Base-by-base conservation (phyloP, 2,113 vertebrate species). In the Lethenteron reissneri region DNA sequence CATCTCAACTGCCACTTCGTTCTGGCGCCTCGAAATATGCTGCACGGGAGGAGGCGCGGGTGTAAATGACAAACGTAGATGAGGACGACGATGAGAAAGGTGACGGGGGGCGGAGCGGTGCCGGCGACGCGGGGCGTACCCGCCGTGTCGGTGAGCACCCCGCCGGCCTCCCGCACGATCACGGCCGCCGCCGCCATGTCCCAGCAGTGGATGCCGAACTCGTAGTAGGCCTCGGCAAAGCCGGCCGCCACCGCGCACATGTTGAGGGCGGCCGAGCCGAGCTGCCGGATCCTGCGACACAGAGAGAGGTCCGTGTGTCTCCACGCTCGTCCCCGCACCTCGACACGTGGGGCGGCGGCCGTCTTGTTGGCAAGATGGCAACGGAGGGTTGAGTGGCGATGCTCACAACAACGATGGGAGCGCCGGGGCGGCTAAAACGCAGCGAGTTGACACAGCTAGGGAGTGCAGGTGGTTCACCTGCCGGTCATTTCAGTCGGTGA, bases 191-290 rank as follows among this genome's bases (percentile, higher is more conserved):
- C 86, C 2, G 87, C 87, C 77, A 90, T 73, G 77, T 90, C 87
- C 87, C 87, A 90, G 80, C 87, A 90, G 77, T 90, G 87, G 57
- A 90, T 77, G 21, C 87, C 87, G 69, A 85, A 90, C 78, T 90
- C 87, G 78, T 89, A 90, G 71, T 86, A 90, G 60, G 84, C 87
- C 1, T 90, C 86, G 0, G 86, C 87, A 0, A 85, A 82, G 0
- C 87, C 87, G 0, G 84, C 78, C 0, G 87, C 87, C 75, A 90
- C 25, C 56, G 80, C 83, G 78, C 87, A 89, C 71, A 90, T 80
- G 0, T 87, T 84, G 76, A 90, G 75, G 12, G 87, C 88, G 0
- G 87, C 82, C 77, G 86, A 88, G 73, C 87, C 87, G 1, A 89
- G 86, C 72, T 89, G 85, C 60, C 87, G 81, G 74, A 90, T 81